These are phyloP conservation scores for Euzetes globulus DNA, from an alignment of 2,888 invertebrate genomes.

Conservation along the genomic window DNA sequence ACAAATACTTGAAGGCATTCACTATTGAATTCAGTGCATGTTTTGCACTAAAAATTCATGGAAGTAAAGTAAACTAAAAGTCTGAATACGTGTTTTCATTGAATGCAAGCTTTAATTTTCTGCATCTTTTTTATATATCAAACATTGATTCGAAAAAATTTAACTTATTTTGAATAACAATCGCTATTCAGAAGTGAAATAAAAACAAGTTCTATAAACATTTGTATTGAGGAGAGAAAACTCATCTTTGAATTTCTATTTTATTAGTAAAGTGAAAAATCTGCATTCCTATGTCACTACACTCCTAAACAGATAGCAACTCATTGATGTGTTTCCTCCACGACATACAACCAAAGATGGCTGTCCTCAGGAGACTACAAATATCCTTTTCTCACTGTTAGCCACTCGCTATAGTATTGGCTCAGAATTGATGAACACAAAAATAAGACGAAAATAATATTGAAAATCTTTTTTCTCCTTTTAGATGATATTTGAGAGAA, in stretches of 20 bases:
- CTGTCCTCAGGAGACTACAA: slow-evolving; percentile 11
- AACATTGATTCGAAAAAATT: background rate
- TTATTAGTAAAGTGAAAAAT: background rate
- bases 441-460: background rate
- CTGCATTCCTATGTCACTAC: background rate
- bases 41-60: background rate
- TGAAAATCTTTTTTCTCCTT: background rate
- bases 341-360: slow-evolving; percentile 16
- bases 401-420: background rate
- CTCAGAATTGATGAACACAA: background rate
- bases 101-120: too few species aligned
- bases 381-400: slow-evolving; percentile 20
- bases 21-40: background rate
- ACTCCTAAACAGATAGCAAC: slow-evolving; percentile 3
- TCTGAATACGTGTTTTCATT: background rate
- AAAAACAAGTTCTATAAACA: slow-evolving; percentile 11
- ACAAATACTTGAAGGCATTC: background rate
- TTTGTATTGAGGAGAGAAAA: background rate
- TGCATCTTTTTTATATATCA: background rate
- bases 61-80: background rate
- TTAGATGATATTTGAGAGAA: background rate
- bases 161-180: slow-evolving; percentile 16
- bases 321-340: background rate
- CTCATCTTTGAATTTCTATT: background rate
- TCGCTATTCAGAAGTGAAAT: background rate